phyloP scores from a whole-genome alignment of 2,797 vertebrate genomes.

The Sebastes hubbsi region DNA sequence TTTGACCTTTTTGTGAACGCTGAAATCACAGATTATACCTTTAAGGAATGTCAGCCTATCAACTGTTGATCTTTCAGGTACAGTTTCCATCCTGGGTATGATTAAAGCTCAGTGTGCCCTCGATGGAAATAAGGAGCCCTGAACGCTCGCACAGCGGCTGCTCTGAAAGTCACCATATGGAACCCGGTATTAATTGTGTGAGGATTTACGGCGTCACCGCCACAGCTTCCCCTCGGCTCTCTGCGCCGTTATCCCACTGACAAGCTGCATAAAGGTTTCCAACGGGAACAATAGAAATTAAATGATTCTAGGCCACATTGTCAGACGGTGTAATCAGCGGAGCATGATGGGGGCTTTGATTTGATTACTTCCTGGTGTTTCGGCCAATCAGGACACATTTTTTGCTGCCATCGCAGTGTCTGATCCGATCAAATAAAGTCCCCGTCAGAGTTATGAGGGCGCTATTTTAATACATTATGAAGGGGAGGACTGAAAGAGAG shows the following conservation, averaged over 20 bases:
- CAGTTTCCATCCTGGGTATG: slow-evolving; percentile 7
- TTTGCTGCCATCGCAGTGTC: slow-evolving; percentile 45
- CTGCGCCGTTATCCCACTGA: slow-evolving; percentile 47
- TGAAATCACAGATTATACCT: background rate
- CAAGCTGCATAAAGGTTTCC: slow-evolving; percentile 44
- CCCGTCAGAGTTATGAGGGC: slow-evolving; percentile 31
- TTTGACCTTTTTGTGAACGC: background rate
- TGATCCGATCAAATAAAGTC: slow-evolving; percentile 45
- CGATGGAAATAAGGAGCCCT: background rate
- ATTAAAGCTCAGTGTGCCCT: slow-evolving; percentile 14
- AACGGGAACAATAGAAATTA: slow-evolving; percentile 53
- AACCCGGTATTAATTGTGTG: slow-evolving; percentile 71
- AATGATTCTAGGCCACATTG: slow-evolving; percentile 44
- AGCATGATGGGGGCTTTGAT: slow-evolving; percentile 62
- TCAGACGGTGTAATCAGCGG: slow-evolving; percentile 64
- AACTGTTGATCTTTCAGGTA: slow-evolving; percentile 18
- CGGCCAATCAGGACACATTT: slow-evolving; percentile 53
- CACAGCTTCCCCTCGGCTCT: slow-evolving; percentile 11
- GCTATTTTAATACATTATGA: slow-evolving; percentile 46
- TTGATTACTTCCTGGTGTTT: slow-evolving; percentile 67
- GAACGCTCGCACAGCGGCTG: slow-evolving; percentile 18
- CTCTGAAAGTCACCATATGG: slow-evolving; percentile 49
- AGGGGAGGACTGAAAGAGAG: slow-evolving; percentile 28
- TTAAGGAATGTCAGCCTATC: background rate
- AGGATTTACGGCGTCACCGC: slow-evolving; percentile 72